Base-by-base conservation (phyloP, 2,797 vertebrate genomes). In the Propithecus deckenii region DNA sequence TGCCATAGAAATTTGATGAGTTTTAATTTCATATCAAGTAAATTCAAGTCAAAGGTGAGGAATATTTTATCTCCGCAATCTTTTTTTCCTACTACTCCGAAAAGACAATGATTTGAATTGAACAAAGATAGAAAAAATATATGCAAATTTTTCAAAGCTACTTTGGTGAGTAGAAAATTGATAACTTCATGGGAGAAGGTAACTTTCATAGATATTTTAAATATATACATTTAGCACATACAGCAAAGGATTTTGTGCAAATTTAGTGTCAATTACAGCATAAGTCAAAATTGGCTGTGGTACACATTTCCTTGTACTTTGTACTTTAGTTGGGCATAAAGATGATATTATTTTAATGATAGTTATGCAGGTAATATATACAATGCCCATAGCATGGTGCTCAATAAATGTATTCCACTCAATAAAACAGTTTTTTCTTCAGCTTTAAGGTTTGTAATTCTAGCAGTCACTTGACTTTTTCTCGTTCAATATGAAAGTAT, bases 111-210 rank as follows among this genome's bases (percentile, higher is more conserved):
- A 57, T 38, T 79, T 94, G 55, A 59, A 74, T 13, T 43, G 57
- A 83, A 81, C 35, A 7, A 89, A 63, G 30, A 23, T 84, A 72
- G 50, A 83, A 76, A 97, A 96, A 95, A 13, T 61, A n/a, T 59
- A 94, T 41, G 23, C 14, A 38, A 6, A 79, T 59, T 91, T 22
- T 91, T 93, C 91, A 95, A 98, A 94, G 5, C 0, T 13, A 50
- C 13, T 87, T 95, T 79, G 71, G 13, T 95, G 8, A 89, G 30
- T 35, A 0, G n/a, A 22, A 97, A 65, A 38, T 35, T 12, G 43
- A 46, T 63, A 23, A 89, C 61, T 97, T 65, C 35, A 32, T 96
- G 96, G 85, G 95, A 96, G 7, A 83, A 63, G 30, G 38, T 14
- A 81, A 2, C 38, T 55, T 74, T 35, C 18, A 50, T 25, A 63